Evolutionary conservation across 2,113 vertebrate genomes (phyloP).

Genomic region (Takifugu flavidus): DNA sequence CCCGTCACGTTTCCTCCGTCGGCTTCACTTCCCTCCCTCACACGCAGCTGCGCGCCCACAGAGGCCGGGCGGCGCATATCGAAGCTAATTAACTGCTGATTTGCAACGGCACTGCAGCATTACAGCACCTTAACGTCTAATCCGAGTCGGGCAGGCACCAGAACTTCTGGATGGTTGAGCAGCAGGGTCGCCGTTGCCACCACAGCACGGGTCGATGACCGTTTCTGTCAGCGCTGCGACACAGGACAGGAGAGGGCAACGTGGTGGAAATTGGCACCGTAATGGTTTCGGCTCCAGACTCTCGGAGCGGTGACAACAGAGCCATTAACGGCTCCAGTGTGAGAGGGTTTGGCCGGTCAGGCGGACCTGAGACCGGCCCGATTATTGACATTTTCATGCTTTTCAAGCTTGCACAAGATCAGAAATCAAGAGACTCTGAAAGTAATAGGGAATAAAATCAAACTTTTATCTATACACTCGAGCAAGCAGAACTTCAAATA

Average conservation of each 20-base stretch:
- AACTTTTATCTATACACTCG: too few species aligned
- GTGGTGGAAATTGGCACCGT: constrained; percentile 42
- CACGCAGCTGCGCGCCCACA: constrained; percentile 3
- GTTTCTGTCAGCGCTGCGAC: not conserved
- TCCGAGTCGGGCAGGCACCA: too few species aligned
- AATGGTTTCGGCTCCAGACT: constrained; percentile 44
- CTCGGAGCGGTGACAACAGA: constrained; percentile 53
- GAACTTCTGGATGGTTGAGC: constrained; percentile 16
- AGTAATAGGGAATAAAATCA: too few species aligned
- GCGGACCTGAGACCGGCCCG: constrained; percentile 19
- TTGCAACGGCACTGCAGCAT: constrained; percentile 3
- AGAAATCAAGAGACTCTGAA: not conserved
- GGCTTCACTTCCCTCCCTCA: constrained; percentile 16
- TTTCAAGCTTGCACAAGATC: constrained; percentile 27
- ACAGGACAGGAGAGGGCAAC: constrained; percentile 41
- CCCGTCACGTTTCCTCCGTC: constrained; percentile 16
- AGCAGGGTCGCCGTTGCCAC: not conserved
- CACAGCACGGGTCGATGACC: too few species aligned
- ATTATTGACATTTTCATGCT: constrained; percentile 48
- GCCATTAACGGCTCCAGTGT: constrained; percentile 49
- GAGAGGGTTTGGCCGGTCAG: constrained; percentile 36
- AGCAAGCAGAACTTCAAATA: too few species aligned
- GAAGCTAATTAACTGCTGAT: constrained; percentile 24
- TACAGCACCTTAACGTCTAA: too few species aligned
- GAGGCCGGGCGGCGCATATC: constrained; percentile 25